These are phyloP conservation scores for Onychomys torridus DNA, from an alignment of 2,797 vertebrate genomes.

Conservation along the genomic window DNA sequence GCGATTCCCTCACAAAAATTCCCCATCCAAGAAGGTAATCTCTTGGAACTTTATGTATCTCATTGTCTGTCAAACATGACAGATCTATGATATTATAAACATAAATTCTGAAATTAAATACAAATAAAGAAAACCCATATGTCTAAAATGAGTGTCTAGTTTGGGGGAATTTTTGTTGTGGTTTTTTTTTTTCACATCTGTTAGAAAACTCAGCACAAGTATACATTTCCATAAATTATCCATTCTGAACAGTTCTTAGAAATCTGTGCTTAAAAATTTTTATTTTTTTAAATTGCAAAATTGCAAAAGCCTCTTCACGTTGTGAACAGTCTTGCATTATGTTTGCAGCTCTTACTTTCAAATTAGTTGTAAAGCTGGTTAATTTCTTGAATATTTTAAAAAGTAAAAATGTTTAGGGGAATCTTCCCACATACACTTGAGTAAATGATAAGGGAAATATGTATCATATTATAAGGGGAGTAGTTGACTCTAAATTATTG, in stretches of 20 bases:
- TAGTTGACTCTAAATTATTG: constrained; percentile 20
- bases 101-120: constrained; percentile 7
- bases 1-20: not conserved
- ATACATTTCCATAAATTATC: constrained; percentile 1
- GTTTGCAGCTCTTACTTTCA: not conserved
- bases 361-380: not conserved
- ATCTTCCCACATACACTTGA: not conserved
- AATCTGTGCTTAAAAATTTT: constrained; percentile 4
- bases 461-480: not conserved
- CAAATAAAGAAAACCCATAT: not conserved
- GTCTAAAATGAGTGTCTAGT: not conserved
- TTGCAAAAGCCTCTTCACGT: not conserved
- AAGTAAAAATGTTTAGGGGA: not conserved
- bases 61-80: not conserved
- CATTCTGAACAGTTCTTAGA: constrained; percentile 11
- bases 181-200: not conserved
- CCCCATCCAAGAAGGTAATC: not conserved
- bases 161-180: not conserved
- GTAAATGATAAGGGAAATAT: not conserved
- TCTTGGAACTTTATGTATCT: not conserved
- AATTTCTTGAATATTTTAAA: not conserved
- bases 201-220: not conserved
- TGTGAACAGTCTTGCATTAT: not conserved
- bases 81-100: not conserved
- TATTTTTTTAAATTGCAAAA: constrained; percentile 5